Conservation (phyloP, 2,113 vertebrate genomes). For the Lepisosteus oculatus region DNA sequence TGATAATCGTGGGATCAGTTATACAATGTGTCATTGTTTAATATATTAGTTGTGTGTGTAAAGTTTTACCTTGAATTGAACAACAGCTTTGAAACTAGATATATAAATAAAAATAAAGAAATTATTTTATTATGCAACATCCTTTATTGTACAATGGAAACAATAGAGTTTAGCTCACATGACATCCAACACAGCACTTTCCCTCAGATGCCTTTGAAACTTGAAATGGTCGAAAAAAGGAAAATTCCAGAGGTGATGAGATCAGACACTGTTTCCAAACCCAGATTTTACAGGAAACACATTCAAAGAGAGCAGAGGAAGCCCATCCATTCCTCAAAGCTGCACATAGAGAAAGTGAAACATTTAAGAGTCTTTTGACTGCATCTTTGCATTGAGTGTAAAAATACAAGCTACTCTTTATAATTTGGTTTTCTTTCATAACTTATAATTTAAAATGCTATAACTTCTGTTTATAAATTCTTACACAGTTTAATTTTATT, state of each 20-base stretch:
- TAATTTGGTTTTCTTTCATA: too few relatives aligned
- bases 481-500: too few relatives aligned
- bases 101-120: neutral
- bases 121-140: neutral
- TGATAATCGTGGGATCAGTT: too few relatives aligned
- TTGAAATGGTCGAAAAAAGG: neutral
- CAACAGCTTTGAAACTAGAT: too few relatives aligned
- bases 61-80: too few relatives aligned
- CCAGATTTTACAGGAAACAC: slow-evolving; percentile 15
- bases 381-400: slow-evolving; percentile 1
- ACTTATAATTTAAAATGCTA: too few relatives aligned
- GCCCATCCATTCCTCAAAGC: slow-evolving; percentile 20
- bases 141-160: neutral
- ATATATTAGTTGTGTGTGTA: too few relatives aligned
- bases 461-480: too few relatives aligned
- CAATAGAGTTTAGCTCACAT: neutral
- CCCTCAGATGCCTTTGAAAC: neutral
- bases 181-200: neutral
- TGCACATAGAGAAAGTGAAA: slow-evolving; percentile 10
- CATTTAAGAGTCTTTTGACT: slow-evolving; percentile 10
- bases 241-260: slow-evolving; percentile 7
- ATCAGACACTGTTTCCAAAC: slow-evolving; percentile 10
- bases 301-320: slow-evolving; percentile 16
- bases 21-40: too few relatives aligned
- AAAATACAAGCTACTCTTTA: slow-evolving; percentile 27